Base-by-base conservation (phyloP, 2,113 vertebrate species). In the Hypanus sabinus region DNA sequence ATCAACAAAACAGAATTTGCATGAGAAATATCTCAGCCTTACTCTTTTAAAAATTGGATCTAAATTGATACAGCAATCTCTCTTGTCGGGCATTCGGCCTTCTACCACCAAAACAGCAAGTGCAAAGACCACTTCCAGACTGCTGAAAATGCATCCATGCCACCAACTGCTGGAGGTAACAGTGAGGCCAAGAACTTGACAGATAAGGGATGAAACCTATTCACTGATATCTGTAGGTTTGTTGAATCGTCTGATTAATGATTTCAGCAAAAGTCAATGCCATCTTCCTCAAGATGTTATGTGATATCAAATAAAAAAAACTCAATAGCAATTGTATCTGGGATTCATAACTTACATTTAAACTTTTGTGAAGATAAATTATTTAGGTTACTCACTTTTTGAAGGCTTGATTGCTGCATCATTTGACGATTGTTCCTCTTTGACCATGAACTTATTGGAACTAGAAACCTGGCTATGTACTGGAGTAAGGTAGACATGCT, bases 361-460 rank as follows among this genome's bases (percentile, higher is more conserved):
- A 91, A n/a, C 30, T 16, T 70, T 5, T 73, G 68, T 70, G 60
- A 16, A 91, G 46, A 65, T 65, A 93, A 11, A 93, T 75, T 46
- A 75, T 73, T 73, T 93, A 22, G 70, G 18, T 70, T 55, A 73
- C 91, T 93, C 73, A 93, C 91, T 75, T 93, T 30, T 93, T 75
- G 91, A 93, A 11, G 68, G 70, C 68, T 73, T 93, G 90, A 73
- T 73, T 93, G 62, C 36, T 12, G 90, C 20, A 38, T 93, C 91
- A 10, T 71, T 93, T 38, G 71, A 55, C 55, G 91, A 93, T 46
- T 93, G 70, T 73, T 93, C 70, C 70, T 27, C 70, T 73, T 73
- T 93, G 33, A 71, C 20, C 65, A 27, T 55, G 20, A 73, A 71
- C 24, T 73, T 93, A 93, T 33, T 93, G 70, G 91, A 73, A 93